A percentile compares a stretch with the other conserved stretches of the same genome.
Evolutionary conservation across 1,140 invertebrate genomes (phyloP).

Genomic region (Bombus superbus): DNA sequence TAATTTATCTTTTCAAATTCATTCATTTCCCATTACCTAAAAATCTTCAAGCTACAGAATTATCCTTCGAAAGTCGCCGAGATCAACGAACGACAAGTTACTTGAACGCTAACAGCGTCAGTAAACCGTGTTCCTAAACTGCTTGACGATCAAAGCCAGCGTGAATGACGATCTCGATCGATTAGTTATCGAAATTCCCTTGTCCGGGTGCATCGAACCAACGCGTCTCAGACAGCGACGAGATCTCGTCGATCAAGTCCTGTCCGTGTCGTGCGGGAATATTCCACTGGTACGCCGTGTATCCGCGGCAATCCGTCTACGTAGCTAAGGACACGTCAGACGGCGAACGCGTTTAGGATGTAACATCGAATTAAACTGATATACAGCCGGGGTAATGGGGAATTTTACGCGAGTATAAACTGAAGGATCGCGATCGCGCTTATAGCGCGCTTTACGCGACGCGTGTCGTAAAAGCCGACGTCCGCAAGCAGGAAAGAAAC

Average conservation of each 20-base stretch:
- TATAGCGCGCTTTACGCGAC: no score
- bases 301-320: constrained; percentile 12
- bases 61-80: no score
- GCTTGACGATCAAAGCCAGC: not conserved
- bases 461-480: no score
- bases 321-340: constrained; percentile 5
- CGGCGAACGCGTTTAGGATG: constrained; percentile 22
- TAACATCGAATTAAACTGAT: constrained; percentile 38
- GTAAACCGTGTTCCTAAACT: not conserved
- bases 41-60: no score
- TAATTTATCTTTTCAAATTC: no score
- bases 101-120: not conserved
- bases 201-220: not conserved
- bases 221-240: not conserved
- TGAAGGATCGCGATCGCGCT: constrained; percentile 8
- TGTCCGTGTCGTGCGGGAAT: not conserved
- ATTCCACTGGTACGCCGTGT: not conserved
- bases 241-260: constrained; percentile 5
- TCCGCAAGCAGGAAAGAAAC: no score
- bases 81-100: no score
- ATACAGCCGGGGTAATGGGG: constrained; percentile 18
- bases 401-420: constrained; percentile 43
- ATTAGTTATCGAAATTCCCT: constrained; percentile 1
- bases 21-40: no score
- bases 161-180: constrained; percentile 11